Evolutionary conservation across 2,113 vertebrate species (phyloP).

Genomic region (Toxostoma redivivum): DNA sequence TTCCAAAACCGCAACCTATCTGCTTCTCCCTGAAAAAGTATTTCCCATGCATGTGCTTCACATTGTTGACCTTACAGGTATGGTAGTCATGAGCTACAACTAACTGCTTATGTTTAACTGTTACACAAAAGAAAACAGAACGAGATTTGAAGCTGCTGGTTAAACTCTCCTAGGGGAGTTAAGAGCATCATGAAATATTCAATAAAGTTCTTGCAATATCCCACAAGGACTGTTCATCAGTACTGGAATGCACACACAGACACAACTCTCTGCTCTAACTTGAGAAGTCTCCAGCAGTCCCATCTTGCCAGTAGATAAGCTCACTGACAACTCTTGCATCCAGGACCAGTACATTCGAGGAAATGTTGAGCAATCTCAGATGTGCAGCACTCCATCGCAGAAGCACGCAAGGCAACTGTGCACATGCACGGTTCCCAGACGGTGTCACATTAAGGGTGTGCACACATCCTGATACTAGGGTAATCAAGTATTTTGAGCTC

Average conservation of each 20-base stretch:
- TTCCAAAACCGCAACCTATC: background rate
- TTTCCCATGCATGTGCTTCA: background rate
- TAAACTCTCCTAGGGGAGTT: background rate
- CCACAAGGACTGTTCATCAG: background rate
- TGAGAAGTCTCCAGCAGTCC: background rate
- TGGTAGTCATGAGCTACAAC: background rate
- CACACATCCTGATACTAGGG: background rate
- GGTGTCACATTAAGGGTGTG: background rate
- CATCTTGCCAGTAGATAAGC: background rate
- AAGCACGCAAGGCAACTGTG: rapidly evolving
- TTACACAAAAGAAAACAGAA: background rate
- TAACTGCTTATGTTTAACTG: background rate
- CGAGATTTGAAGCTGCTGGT: background rate
- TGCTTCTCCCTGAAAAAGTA: background rate
- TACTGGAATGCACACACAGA: background rate
- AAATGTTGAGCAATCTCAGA: background rate
- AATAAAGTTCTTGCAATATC: background rate
- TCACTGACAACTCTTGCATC: background rate
- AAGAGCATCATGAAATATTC: background rate
- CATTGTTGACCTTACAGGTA: background rate
- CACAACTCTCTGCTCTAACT: background rate
- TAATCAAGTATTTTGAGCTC: background rate
- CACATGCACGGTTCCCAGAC: background rate
- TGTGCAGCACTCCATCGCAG: background rate
- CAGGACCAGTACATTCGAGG: background rate